phyloP scores from a whole-genome alignment of 2,113 vertebrate species.

The Chelonoidis abingdonii region DNA sequence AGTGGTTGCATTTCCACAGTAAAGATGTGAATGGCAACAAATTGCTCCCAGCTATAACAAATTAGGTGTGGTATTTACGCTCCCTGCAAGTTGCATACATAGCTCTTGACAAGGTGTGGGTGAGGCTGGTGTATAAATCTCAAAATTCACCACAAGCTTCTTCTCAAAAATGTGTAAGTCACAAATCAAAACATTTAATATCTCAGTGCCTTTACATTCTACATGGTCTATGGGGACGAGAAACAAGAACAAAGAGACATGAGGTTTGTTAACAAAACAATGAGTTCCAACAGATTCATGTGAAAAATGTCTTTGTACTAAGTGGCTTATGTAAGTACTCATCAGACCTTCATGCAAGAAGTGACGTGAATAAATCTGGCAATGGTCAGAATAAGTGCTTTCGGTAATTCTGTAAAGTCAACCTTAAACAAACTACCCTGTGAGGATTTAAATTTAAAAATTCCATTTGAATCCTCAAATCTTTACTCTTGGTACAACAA shows the following conservation, averaged over 20 bases:
- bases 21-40: conserved; percentile 74
- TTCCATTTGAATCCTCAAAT: not conserved
- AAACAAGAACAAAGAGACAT: not conserved
- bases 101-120: conserved; percentile 45
- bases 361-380: not conserved
- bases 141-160: conserved; percentile 42
- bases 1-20: conserved; percentile 60
- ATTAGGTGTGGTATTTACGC: not conserved
- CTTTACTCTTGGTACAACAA: conserved; percentile 49
- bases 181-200: not conserved
- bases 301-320: not conserved
- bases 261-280: not conserved
- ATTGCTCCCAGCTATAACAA: conserved; percentile 68
- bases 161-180: conserved; percentile 32
- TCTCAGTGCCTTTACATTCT: not conserved
- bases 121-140: conserved; percentile 46
- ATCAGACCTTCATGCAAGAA: not conserved
- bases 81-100: conserved; percentile 60
- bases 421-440: not conserved
- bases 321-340: not conserved
- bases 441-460: not conserved
- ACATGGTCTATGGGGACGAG: not conserved
- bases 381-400: not conserved
- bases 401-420: not conserved
- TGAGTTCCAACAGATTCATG: not conserved